Evolutionary conservation across 2,797 vertebrate genomes (phyloP).

Genomic region (Chrosomus eos): DNA sequence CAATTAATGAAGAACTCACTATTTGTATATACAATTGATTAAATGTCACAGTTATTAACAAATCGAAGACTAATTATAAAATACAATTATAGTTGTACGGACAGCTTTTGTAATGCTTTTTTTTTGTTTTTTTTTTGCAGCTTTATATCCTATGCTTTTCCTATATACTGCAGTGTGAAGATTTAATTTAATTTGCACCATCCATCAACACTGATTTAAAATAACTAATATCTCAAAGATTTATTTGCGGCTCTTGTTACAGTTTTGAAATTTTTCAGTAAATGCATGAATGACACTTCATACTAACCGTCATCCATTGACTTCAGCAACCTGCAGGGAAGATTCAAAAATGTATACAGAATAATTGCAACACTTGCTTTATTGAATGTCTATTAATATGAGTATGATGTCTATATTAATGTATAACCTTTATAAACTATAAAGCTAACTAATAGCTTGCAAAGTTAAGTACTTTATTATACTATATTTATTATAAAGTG

Average conservation of each 20-base stretch:
- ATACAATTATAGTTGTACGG: background rate
- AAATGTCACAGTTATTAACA: too few relatives aligned
- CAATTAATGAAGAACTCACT: too few relatives aligned
- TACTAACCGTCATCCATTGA: too few relatives aligned
- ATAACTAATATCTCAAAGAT: background rate
- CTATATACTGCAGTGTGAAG: background rate
- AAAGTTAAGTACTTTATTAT: too few relatives aligned
- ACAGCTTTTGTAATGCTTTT: background rate
- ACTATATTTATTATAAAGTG: too few relatives aligned
- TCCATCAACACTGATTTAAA: background rate
- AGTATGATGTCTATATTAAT: too few relatives aligned
- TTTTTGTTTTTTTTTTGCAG: background rate
- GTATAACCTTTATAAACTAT: too few relatives aligned
- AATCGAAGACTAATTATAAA: too few relatives aligned
- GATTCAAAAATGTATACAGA: background rate
- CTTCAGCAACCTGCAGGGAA: background rate
- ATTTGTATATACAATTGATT: too few relatives aligned
- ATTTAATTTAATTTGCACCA: background rate
- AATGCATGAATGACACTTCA: slow-evolving; percentile 7
- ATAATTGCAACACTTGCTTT: slow-evolving; percentile 25
- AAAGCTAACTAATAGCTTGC: too few relatives aligned
- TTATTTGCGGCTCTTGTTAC: background rate
- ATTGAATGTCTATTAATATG: background rate
- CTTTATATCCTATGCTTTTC: background rate
- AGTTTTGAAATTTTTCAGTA: background rate